Base-by-base conservation (phyloP, 2,113 vertebrate species). In the Recurvirostra avosetta region DNA sequence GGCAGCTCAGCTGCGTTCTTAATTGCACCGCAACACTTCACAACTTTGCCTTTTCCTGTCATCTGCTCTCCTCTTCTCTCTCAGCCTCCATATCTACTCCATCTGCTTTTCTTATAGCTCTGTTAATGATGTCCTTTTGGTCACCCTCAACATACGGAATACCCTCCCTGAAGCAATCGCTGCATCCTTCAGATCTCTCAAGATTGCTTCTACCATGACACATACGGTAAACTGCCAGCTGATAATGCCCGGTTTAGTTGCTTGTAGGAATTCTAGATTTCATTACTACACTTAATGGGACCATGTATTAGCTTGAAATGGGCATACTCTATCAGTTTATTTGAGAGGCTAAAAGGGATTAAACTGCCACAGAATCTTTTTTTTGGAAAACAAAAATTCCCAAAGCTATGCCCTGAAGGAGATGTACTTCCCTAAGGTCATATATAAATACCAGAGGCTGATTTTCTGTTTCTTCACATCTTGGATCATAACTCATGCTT, bases 401-500 rank as follows among this genome's bases (percentile, higher is more conserved):
- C 47, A 65, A 56, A 78, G 65, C 65, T 92, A 29, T 77, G 23
- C 43, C 47, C 32, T 71, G 40, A 56, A 88, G 78, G 67, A 88
- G 53, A 61, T 83, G 45, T 77, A 79, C 86, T 88, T 92, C 82
- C 79, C 82, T 63, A 86, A 95, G 75, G 86, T 94, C 86, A 82
- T 71, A 62, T 84, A 84, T 59, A 91, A 92, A 72, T 91, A 87
- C 70, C 52, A 72, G 80, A 89, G 62, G 34, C 65, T 89, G 85
- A 67, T 92, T 86, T 92, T 80, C 71, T 72, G 22, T 91, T 92
- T 27, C 92, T 91, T 94, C 84, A 55, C 80, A 89, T 83, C 73
- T 92, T 91, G 79, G 43, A 86, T 92, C 90, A 92, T 96, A 86
- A 90, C 91, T 96, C 86, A 89, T 84, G 92, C 72, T 92, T 92